Base-by-base conservation (phyloP, 2,797 vertebrate genomes). In the Mormyrops attenuatus region DNA sequence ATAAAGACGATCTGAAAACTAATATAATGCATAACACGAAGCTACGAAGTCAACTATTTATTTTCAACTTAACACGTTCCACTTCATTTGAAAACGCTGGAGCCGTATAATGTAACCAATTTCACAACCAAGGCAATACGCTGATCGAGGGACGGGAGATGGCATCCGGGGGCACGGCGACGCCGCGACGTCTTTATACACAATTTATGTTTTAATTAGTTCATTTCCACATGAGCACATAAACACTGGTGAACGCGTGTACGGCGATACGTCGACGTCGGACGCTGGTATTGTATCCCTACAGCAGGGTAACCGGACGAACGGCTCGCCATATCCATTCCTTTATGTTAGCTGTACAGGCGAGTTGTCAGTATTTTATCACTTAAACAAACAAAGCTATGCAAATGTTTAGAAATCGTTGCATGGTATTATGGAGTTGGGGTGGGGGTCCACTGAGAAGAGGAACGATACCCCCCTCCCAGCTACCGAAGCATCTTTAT, bases 1-100 rank as follows among this genome's bases (percentile, higher is more conserved):
- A 92, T 92, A 92, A 93, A 95, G 90, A 90, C 94, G 93, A 95
- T 94, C 93, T 95, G 95, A 95, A 95, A 92, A 95, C 94, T 95
- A 92, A 95, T 94, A 92, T 92, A 92, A 93, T 88, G 89, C 94
- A 91, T 94, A 94, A 96, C 95, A 95, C 94, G 94, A 94, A 94
- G 94, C 94, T 92, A 92, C 92, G 94, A 93, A 94, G 95, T 94
- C 94, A 91, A 94, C 95, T 94, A 95, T 96, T 96, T 95, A 95
- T 95, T 96, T 95, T 94, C 94, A 92, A 93, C 95, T 95, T 95
- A 95, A 96, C 95, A 94, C 94, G 95, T 95, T 95, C 94, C 95
- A 95, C 94, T 92, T 94, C 94, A 95, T 95, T 95, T 94, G 94
- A 94, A 95, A 96, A 95, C 94, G 95, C 94, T 94, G 94, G 73